These are phyloP conservation scores for Bryconaethiops microstoma DNA, from an alignment of 2,797 vertebrate species.

Conservation along the genomic window DNA sequence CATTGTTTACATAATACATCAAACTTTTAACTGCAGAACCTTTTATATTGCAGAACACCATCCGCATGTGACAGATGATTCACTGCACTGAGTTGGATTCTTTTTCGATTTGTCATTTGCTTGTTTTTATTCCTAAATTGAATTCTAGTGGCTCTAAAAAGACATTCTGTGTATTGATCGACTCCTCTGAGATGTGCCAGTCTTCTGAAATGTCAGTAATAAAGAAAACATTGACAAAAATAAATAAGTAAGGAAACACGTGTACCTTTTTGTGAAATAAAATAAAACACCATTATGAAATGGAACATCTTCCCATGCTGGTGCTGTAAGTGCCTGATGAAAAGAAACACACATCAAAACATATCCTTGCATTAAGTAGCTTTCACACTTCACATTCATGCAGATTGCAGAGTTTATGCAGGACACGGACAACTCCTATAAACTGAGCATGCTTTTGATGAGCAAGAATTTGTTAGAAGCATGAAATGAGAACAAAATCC, in stretches of 20 bases:
- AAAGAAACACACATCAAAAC: conserved; percentile 43
- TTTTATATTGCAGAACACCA: too few species aligned
- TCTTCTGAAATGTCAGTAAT: not conserved
- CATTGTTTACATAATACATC: too few species aligned
- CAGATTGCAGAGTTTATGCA: conserved; percentile 58
- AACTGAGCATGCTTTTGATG: conserved; percentile 55
- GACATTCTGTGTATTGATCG: too few species aligned
- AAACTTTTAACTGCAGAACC: too few species aligned
- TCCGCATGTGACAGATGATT: too few species aligned
- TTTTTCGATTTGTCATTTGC: too few species aligned
- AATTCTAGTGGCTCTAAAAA: too few species aligned
- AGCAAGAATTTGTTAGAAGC: conserved; percentile 62
- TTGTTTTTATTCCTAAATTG: too few species aligned
- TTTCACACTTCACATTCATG: conserved; percentile 64
- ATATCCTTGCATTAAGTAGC: conserved; percentile 67
- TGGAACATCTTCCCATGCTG: conserved; percentile 5
- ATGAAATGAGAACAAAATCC: conserved; percentile 51
- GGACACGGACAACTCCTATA: conserved; percentile 62
- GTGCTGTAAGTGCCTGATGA: conserved; percentile 33
- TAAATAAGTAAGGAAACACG: not conserved
- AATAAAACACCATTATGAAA: not conserved
- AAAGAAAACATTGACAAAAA: not conserved
- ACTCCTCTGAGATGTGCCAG: not conserved
- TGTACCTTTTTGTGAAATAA: not conserved
- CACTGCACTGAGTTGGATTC: too few species aligned